phyloP scores from a whole-genome alignment of 2,797 vertebrate species.

The Thaleichthys pacificus region DNA sequence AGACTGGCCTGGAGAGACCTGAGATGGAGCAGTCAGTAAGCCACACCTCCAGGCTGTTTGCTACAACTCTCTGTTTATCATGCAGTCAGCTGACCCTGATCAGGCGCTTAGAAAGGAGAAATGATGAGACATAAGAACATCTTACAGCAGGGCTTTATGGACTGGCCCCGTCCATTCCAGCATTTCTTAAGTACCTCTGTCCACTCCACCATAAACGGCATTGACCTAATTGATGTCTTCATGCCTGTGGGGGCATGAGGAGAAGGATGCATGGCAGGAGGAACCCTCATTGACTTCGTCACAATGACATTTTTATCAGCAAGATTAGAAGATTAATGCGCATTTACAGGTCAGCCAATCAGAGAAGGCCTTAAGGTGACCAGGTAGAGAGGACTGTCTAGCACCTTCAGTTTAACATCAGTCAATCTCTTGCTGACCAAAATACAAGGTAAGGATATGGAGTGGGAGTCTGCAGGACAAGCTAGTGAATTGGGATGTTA shows the following conservation, averaged over 20 bases:
- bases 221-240: background rate
- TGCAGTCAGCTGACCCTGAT: conserved; percentile 79
- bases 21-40: conserved; percentile 46
- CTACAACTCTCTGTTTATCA: conserved; percentile 74
- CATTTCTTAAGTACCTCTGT: background rate
- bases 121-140: conserved; percentile 71
- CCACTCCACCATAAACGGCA: background rate
- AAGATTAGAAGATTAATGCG: conserved; percentile 76
- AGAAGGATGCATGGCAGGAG: background rate
- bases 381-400: conserved; percentile 50
- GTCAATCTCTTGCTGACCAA: conserved; percentile 24
- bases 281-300: conserved; percentile 33
- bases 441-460: conserved; percentile 50
- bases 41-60: conserved; percentile 71
- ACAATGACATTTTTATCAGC: conserved; percentile 60
- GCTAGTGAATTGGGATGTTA: background rate
- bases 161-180: conserved; percentile 13
- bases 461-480: background rate
- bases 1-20: conserved; percentile 14
- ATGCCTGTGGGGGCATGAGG: background rate
- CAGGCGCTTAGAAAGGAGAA: conserved; percentile 79
- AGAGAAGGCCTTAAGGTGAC: conserved; percentile 44
- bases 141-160: conserved; percentile 64
- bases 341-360: conserved; percentile 66
- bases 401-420: conserved; percentile 15